phyloP scores from a whole-genome alignment of 1,140 invertebrate species.

The Homalodisca vitripennis region DNA sequence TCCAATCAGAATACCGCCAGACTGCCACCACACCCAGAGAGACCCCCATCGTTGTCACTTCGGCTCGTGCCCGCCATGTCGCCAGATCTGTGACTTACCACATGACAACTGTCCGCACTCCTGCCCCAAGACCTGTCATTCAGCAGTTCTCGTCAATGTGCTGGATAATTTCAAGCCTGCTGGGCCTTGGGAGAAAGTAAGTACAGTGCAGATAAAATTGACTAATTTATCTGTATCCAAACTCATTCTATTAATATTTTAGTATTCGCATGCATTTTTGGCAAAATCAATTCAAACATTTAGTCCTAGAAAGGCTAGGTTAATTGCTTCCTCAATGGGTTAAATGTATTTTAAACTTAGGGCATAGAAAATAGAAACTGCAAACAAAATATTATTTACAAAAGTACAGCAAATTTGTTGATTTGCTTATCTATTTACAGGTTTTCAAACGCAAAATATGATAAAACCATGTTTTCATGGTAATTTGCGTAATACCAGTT shows the following conservation, averaged over 20 bases:
- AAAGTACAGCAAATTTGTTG: too few species aligned
- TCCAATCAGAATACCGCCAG: constrained; percentile 60
- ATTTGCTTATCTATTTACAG: too few species aligned
- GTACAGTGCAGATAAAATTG: too few species aligned
- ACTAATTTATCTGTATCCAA: too few species aligned
- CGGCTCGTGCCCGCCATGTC: constrained; percentile 81
- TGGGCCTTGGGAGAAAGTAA: constrained; percentile 69
- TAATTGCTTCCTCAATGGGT: too few species aligned
- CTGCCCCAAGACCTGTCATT: constrained; percentile 77
- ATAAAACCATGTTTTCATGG: too few species aligned
- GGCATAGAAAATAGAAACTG: not conserved
- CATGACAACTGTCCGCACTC: constrained; percentile 68
- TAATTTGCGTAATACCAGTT: too few species aligned
- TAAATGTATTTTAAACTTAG: not conserved
- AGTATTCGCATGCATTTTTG: too few species aligned
- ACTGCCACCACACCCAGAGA: constrained; percentile 73
- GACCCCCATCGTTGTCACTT: constrained; percentile 84
- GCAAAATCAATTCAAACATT: too few species aligned
- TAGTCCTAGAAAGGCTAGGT: too few species aligned
- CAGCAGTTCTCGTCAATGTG: constrained; percentile 67
- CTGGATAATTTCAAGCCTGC: constrained; percentile 55
- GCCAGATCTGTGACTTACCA: constrained; percentile 65
- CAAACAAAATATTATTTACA: too few species aligned
- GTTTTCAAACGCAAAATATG: not conserved
- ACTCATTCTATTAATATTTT: too few species aligned